These are phyloP conservation scores for Gastrophysa polygoni DNA, from an alignment of 2,888 invertebrate genomes.

Conservation along the genomic window DNA sequence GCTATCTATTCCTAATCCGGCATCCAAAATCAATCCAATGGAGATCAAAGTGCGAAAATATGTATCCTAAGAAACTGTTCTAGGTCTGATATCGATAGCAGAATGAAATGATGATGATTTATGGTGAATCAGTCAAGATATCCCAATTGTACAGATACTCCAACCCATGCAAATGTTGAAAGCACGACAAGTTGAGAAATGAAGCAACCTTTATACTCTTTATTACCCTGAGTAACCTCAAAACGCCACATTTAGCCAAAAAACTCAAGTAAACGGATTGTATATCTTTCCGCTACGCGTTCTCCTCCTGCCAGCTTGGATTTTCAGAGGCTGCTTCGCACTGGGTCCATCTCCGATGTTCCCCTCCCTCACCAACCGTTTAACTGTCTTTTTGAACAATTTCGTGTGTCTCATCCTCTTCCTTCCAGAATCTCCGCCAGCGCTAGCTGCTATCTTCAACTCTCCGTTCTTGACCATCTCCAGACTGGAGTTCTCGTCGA, in stretches of 20 bases:
- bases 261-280: conserved; percentile 9
- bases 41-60: too few relatives aligned
- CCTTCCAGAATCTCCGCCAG: background rate
- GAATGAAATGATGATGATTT: too few relatives aligned
- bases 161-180: too few relatives aligned
- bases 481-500: background rate
- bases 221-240: background rate
- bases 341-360: background rate
- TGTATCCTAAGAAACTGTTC: too few relatives aligned
- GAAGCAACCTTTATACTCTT: background rate
- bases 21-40: too few relatives aligned
- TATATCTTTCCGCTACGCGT: conserved; percentile 20
- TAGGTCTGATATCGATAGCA: too few relatives aligned
- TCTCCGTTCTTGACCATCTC: background rate
- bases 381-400: background rate
- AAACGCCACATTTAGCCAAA: background rate
- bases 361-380: background rate
- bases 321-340: background rate
- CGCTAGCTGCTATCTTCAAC: background rate
- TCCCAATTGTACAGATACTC: too few relatives aligned
- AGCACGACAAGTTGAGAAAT: too few relatives aligned
- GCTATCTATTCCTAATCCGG: too few relatives aligned
- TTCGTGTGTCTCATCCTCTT: background rate
- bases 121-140: too few relatives aligned
- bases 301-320: background rate